A percentile compares a stretch with the other conserved stretches of the same genome.
phyloP scores from a whole-genome alignment of 2,113 vertebrate species.

The Paratilapia polleni region DNA sequence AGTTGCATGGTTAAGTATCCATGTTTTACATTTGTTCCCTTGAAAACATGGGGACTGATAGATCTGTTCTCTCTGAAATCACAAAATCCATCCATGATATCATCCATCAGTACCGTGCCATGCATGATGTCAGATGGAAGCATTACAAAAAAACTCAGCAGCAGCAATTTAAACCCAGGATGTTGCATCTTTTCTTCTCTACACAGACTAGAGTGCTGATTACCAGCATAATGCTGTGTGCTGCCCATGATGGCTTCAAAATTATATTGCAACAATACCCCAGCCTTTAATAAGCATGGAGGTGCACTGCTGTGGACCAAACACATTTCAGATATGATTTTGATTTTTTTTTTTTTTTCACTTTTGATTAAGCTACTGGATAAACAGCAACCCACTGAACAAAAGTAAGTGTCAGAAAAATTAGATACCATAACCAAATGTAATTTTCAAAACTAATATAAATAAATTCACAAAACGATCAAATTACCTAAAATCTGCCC shows the following conservation, averaged over 20 bases:
- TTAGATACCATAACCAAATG: fast-evolving
- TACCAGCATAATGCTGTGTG: neutral
- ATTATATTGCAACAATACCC: neutral
- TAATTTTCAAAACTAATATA: neutral
- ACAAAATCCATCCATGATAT: neutral
- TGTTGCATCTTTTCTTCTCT: neutral
- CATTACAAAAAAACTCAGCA: neutral
- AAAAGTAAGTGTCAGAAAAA: neutral
- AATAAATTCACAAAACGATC: neutral
- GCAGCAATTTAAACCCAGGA: neutral
- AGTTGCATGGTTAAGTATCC: neutral
- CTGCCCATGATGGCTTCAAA: neutral
- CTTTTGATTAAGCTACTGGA: neutral
- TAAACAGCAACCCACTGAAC: neutral
- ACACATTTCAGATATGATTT: neutral
- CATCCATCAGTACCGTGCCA: neutral
- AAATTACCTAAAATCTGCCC: neutral
- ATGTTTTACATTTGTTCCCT: neutral
- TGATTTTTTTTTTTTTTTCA: neutral
- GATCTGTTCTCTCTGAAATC: neutral
- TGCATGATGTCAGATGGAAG: neutral
- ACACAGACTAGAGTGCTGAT: neutral
- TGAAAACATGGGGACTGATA: neutral
- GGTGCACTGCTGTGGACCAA: neutral
- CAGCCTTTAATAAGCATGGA: neutral